Percentiles rank a stretch among this genome's conserved stretches.
Conservation (phyloP, 2,888 invertebrate species). For the Heliconius hortense region DNA sequence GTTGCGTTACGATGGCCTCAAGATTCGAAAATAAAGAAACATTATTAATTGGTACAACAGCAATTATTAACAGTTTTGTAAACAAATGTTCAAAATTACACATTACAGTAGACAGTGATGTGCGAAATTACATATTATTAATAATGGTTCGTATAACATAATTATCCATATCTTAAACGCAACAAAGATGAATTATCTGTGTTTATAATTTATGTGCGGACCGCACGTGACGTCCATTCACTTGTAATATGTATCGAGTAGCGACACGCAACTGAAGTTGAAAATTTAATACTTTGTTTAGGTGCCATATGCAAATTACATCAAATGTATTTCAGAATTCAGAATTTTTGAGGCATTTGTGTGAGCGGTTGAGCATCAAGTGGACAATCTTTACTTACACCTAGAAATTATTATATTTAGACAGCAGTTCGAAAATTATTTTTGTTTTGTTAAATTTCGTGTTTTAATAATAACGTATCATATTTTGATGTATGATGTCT, state of each 20-base stretch:
- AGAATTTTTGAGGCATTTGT: no score
- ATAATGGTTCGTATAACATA: not conserved
- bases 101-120: not conserved
- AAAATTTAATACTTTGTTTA: not conserved
- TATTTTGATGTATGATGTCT: no score
- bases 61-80: not conserved
- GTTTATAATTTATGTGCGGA: conserved; percentile 8
- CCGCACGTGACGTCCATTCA: conserved; percentile 6
- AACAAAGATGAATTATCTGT: conserved; percentile 11
- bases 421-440: not conserved
- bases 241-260: not conserved
- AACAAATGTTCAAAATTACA: not conserved
- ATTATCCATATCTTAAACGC: conserved; percentile 6
- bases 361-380: no score
- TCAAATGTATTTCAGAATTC: not conserved
- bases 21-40: not conserved
- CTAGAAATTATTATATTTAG: not conserved
- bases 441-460: not conserved
- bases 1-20: not conserved
- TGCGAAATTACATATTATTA: conserved; percentile 1
- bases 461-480: no score
- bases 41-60: not conserved
- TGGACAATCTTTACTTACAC: not conserved
- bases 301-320: not conserved
- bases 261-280: conserved; percentile 4